phyloP scores from a whole-genome alignment of 2,888 invertebrate species.

The Cactoblastis cactorum region DNA sequence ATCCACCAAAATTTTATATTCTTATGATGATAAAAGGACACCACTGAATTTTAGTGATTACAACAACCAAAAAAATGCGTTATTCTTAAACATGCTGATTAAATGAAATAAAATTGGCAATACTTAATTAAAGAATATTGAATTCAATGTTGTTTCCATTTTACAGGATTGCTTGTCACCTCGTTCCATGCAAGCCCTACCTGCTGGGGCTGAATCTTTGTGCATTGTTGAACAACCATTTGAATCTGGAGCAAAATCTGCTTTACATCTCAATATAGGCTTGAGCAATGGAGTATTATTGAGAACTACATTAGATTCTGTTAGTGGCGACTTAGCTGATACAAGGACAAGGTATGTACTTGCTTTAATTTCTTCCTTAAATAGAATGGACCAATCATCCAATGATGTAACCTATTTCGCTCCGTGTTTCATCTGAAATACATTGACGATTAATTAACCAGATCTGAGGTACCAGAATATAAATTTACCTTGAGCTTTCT shows the following conservation, averaged over 20 bases:
- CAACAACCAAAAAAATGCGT: constrained; percentile 71
- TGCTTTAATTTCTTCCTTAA: not conserved
- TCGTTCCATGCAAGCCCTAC: constrained; percentile 97
- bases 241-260: constrained; percentile 83
- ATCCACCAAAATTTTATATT: not conserved
- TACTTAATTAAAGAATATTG: not conserved
- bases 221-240: constrained; percentile 94
- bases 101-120: not conserved
- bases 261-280: constrained; percentile 97
- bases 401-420: constrained; percentile 68
- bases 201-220: constrained; percentile 96
- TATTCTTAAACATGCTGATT: constrained; percentile 65
- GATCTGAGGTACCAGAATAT: constrained; percentile 52
- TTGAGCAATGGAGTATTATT: constrained; percentile 97
- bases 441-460: constrained; percentile 76
- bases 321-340: constrained; percentile 97
- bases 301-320: constrained; percentile 95
- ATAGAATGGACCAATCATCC: constrained; percentile 19
- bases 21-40: constrained; percentile 76
- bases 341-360: constrained; percentile 88
- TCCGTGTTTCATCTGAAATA: constrained; percentile 82
- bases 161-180: constrained; percentile 94
- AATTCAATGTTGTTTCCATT: too few species aligned
- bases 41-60: constrained; percentile 74
- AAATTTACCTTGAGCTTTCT: not conserved